These are phyloP conservation scores for Melanerpes aurifrons DNA, from an alignment of 2,113 vertebrate species.

Conservation along the genomic window DNA sequence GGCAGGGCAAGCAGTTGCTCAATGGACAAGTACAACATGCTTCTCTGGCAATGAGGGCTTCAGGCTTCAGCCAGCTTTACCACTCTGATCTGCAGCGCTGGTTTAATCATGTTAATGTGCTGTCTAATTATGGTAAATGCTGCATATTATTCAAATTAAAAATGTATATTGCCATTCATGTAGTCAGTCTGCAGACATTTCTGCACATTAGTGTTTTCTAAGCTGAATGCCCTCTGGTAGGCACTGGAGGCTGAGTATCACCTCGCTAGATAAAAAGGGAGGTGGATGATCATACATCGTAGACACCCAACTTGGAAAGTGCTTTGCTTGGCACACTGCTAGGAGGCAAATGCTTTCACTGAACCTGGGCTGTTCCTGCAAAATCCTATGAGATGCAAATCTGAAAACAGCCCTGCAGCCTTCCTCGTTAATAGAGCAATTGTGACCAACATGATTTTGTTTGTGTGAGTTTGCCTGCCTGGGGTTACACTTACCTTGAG, in stretches of 20 bases:
- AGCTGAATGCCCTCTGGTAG: constrained; percentile 48
- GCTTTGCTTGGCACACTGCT: background rate
- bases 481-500: accelerated
- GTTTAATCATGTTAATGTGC: constrained; percentile 67
- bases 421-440: background rate
- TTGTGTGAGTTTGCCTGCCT: background rate
- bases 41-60: background rate
- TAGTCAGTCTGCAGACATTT: constrained; percentile 29
- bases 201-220: constrained; percentile 35
- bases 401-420: background rate
- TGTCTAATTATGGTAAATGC: constrained; percentile 73
- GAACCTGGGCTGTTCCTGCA: background rate
- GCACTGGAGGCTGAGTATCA: background rate
- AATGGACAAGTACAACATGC: background rate
- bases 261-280: constrained; percentile 2
- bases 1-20: constrained; percentile 30
- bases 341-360: background rate
- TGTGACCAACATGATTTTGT: accelerated
- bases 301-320: background rate
- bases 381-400: background rate
- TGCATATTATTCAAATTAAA: constrained; percentile 70
- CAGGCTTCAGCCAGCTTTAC: background rate
- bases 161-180: constrained; percentile 51
- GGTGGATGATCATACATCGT: background rate
- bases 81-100: background rate